A percentile compares a stretch with the other conserved stretches of the same genome.
These are phyloP conservation scores for Steatocranus sp. DNA, from an alignment of 2,797 vertebrate species.

Conservation along the genomic window DNA sequence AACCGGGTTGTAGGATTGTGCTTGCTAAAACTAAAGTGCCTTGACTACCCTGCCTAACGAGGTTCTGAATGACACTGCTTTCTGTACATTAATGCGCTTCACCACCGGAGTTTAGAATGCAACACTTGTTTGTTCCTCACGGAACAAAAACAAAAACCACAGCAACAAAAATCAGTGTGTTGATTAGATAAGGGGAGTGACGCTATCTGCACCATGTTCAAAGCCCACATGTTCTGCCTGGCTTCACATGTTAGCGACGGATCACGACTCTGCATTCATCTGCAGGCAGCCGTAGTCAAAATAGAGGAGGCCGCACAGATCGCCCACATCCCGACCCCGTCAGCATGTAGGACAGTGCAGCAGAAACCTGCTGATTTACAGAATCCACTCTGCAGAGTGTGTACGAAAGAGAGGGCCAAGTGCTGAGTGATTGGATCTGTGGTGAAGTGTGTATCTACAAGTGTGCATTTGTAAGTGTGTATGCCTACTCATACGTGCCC, in stretches of 20 bases:
- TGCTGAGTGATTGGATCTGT: constrained; percentile 28
- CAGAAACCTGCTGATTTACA: constrained; percentile 36
- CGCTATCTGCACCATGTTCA: constrained; percentile 57
- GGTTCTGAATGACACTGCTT: background rate
- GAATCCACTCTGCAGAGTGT: constrained; percentile 16
- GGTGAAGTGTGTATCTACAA: background rate
- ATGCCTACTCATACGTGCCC: background rate
- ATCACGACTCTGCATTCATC: constrained; percentile 50
- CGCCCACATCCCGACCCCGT: constrained; percentile 52
- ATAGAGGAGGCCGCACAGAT: constrained; percentile 67
- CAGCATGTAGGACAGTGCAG: constrained; percentile 36
- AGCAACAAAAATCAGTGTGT: constrained; percentile 48
- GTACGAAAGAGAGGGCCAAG: background rate
- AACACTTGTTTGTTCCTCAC: constrained; percentile 54
- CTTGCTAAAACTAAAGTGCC: background rate
- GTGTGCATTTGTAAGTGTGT: background rate
- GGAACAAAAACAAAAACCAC: constrained; percentile 53
- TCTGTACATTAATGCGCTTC: background rate
- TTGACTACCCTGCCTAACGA: background rate
- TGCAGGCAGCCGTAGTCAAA: constrained; percentile 72
- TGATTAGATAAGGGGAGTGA: constrained; percentile 45
- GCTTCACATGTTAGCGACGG: constrained; percentile 37
- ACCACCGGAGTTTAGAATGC: constrained; percentile 23
- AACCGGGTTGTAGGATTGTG: background rate
- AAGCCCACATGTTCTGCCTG: constrained; percentile 57